Percentiles rank a stretch among this genome's conserved stretches.
Evolutionary conservation across 1,140 invertebrate genomes (phyloP).

Genomic region (Drosophila truncata): DNA sequence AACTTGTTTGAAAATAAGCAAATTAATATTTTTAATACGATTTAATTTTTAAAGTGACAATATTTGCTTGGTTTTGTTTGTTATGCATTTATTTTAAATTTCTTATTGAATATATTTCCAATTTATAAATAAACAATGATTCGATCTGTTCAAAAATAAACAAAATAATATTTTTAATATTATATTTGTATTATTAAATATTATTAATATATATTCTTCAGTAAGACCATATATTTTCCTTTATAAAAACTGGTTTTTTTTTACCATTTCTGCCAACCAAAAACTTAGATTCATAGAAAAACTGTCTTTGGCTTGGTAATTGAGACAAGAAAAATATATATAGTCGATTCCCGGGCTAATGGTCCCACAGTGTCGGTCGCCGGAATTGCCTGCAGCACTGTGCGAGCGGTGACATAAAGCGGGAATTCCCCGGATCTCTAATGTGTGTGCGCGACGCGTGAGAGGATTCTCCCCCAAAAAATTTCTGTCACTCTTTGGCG

Average conservation of each 20-base stretch:
- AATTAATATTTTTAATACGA: too few relatives aligned
- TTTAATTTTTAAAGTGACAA: not conserved
- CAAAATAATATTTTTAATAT: not conserved
- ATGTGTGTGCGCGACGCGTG: slow-evolving; percentile 24
- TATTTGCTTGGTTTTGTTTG: not conserved
- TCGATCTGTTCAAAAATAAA: too few relatives aligned
- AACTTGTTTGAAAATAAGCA: not conserved
- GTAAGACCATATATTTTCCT: not conserved
- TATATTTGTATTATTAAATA: not conserved
- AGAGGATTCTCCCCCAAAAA: slow-evolving; percentile 19
- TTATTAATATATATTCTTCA: not conserved
- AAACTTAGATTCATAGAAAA: not conserved
- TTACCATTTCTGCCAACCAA: too few relatives aligned
- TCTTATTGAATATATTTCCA: too few relatives aligned
- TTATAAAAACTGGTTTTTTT: too few relatives aligned
- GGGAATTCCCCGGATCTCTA: slow-evolving; percentile 39
- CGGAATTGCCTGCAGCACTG: slow-evolving; percentile 35
- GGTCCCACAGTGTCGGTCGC: slow-evolving; percentile 20
- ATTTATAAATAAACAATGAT: too few relatives aligned
- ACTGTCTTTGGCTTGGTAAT: not conserved
- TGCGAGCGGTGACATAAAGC: slow-evolving; percentile 22
- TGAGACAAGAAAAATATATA: not conserved
- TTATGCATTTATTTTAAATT: too few relatives aligned
- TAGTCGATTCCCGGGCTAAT: not conserved
- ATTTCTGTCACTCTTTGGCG: slow-evolving; percentile 47